These are phyloP conservation scores for Ophioninae sp. DNA, from an alignment of 2,888 invertebrate species.

Conservation along the genomic window DNA sequence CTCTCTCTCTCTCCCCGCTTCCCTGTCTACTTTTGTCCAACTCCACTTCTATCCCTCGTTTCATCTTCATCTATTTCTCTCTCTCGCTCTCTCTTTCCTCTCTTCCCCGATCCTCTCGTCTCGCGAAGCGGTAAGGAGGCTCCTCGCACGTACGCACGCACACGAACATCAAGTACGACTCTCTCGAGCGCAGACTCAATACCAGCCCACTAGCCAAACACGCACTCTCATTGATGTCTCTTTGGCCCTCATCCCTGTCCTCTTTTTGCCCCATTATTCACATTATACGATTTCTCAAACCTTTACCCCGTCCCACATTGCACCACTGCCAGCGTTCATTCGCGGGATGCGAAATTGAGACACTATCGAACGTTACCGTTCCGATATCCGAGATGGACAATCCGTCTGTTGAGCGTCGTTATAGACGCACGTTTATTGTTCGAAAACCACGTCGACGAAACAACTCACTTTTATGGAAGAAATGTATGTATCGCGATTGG, in stretches of 20 bases:
- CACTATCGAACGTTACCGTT: conserved; percentile 67
- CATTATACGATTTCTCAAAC: not conserved
- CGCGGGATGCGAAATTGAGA: conserved; percentile 50
- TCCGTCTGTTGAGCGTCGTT: no score
- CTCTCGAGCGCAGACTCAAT: no score
- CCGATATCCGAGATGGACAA: no score
- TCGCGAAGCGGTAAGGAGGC: no score
- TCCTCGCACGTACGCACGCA: no score
- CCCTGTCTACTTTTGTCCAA: not conserved
- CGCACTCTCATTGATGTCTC: no score
- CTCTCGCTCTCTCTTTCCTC: conserved; percentile 23
- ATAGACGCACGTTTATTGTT: no score
- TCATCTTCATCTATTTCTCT: not conserved
- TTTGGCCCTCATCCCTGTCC: not conserved
- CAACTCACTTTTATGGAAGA: no score
- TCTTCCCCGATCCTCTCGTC: not conserved
- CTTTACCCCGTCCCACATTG: not conserved
- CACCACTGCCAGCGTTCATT: not conserved
- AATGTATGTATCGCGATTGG: no score
- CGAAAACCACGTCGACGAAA: no score
- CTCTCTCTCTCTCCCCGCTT: conserved; percentile 20
- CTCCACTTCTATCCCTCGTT: not conserved
- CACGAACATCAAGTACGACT: no score
- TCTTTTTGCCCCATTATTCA: not conserved
- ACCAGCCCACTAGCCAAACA: no score